Conservation (phyloP, 2,797 vertebrate species). For the Brotula barbata region DNA sequence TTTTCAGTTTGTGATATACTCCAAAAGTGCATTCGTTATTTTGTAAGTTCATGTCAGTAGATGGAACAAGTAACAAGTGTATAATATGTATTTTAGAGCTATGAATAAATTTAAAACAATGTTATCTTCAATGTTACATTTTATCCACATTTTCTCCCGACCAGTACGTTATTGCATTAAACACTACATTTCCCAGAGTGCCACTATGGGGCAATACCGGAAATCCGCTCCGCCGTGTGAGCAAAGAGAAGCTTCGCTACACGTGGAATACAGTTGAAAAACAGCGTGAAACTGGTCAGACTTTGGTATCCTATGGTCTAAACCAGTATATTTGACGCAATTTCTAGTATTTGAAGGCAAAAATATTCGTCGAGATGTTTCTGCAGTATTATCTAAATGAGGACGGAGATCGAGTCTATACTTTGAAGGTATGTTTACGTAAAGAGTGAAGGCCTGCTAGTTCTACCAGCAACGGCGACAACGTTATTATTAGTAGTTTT, state of each 20-base stretch:
- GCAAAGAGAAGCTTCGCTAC: neutral
- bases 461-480: too few species aligned
- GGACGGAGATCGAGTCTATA: slow-evolving; percentile 85
- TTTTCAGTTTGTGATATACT: too few species aligned
- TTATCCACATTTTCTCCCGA: too few species aligned
- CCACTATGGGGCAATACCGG: slow-evolving; percentile 4
- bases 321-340: neutral
- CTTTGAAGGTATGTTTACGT: slow-evolving; percentile 82
- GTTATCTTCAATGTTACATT: too few species aligned
- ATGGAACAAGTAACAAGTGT: too few species aligned
- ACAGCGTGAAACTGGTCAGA: accelerated
- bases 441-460: too few species aligned
- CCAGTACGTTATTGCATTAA: too few species aligned
- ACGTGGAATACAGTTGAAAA: slow-evolving; percentile 38
- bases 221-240: slow-evolving; percentile 32
- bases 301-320: accelerated
- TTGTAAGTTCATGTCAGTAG: too few species aligned
- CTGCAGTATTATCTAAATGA: slow-evolving; percentile 86
- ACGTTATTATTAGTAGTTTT: too few species aligned
- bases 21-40: too few species aligned
- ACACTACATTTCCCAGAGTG: slow-evolving; percentile 51
- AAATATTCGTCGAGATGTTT: slow-evolving; percentile 76
- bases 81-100: too few species aligned
- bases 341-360: neutral
- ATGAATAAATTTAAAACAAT: too few species aligned